Evolutionary conservation across 2,888 invertebrate genomes (phyloP).

Genomic region (Ceriagrion tenellum): DNA sequence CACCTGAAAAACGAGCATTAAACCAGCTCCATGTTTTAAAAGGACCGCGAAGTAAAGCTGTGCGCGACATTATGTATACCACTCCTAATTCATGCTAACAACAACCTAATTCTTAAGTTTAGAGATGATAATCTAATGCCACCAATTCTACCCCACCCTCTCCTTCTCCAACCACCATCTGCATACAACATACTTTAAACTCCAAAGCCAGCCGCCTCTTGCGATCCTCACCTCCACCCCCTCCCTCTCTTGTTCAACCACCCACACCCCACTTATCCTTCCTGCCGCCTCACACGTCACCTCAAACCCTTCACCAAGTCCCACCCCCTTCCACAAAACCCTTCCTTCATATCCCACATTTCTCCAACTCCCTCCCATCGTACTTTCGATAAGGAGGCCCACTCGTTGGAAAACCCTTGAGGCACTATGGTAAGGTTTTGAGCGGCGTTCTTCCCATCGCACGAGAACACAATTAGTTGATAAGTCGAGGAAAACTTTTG

Average conservation of each 20-base stretch:
- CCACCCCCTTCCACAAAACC: not conserved
- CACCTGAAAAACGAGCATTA: not conserved
- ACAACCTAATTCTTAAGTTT: not conserved
- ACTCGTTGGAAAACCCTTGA: slow-evolving; percentile 7
- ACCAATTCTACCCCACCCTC: not conserved
- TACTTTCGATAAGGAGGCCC: slow-evolving; percentile 35
- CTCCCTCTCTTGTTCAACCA: too few relatives aligned
- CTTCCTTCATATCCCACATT: not conserved
- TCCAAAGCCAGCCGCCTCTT: not conserved
- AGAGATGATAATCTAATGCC: not conserved
- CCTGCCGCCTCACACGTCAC: not conserved
- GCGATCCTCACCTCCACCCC: not conserved
- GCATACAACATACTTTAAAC: not conserved
- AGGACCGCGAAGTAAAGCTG: not conserved
- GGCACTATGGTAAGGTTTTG: slow-evolving; percentile 10
- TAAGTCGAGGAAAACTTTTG: slow-evolving; percentile 57
- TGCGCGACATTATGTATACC: not conserved
- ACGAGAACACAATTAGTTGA: slow-evolving; percentile 60
- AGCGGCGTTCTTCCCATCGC: slow-evolving; percentile 10
- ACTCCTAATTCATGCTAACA: not conserved
- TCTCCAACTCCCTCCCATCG: not conserved
- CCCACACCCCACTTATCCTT: not conserved
- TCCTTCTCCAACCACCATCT: not conserved
- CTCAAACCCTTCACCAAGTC: not conserved
- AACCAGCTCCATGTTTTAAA: not conserved